Base-by-base conservation (phyloP, 2,888 invertebrate genomes). In the Pterostichus madidus region DNA sequence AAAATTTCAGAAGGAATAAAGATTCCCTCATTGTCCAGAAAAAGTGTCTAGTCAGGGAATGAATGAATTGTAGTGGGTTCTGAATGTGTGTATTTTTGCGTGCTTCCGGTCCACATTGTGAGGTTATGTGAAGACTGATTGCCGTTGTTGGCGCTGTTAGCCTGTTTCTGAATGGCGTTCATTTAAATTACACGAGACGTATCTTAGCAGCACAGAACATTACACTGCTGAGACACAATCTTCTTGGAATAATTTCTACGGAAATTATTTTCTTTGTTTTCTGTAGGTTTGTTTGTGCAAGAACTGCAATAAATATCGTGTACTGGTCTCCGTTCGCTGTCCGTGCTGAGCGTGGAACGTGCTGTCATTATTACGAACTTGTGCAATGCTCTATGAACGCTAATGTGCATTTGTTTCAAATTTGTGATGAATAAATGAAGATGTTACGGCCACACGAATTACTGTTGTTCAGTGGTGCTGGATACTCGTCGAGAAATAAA, bases 191-290 rank as follows among this genome's bases (percentile, higher is more conserved):
- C 81, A 56, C 46, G 39, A 35, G 46, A 81, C 73, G 81, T 81
- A 81, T 81, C 81, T 81, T 81, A 81, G 44, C 39, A 71, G 46
- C 81, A 81, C 81, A 59, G 81, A 81, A 81, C 81, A 81, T 81
- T 81, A 81, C 81, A 81, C 81, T 64, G 75, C 71, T 68, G 39
- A 17, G 56, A 73, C 59, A 56, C 75, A 81, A 81, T 75, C 59
- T 53, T 75, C 75, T 35, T 71, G 56, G 73, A 53, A 81, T 81
- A 81, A 81, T 81, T 81, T 81, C 73, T 35, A 56, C 44, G 75
- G 73, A 81, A 73, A 81, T 81, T 81, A 81, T 81, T 75, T 81
- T 81, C 81, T 81, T 81, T 81, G 81, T 81, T 81, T 81, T 81
- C 81, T 56, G 39, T 56, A 39, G 53, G 77, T 77, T 32, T 56